Evolutionary conservation across 1,140 invertebrate genomes (phyloP).

Genomic region (Ruditapes philippinarum): DNA sequence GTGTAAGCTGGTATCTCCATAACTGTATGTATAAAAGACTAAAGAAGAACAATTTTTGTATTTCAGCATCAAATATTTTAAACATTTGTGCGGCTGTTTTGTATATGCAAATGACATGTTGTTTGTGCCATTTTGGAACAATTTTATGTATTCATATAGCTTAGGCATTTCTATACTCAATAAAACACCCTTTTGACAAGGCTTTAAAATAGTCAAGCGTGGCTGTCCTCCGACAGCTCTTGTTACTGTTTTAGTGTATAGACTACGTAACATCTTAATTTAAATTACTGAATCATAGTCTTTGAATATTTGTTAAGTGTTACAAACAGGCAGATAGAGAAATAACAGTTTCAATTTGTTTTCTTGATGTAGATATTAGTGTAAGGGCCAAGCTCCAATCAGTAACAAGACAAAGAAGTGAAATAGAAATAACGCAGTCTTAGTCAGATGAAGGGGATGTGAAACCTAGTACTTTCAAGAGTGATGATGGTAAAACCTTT

Average conservation of each 20-base stretch:
- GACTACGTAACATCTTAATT: slow-evolving; percentile 7
- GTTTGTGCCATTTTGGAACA: too few relatives aligned
- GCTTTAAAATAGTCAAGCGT: too few relatives aligned
- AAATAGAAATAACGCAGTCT: slow-evolving; percentile 7
- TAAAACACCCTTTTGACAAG: too few relatives aligned
- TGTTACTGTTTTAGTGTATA: not conserved
- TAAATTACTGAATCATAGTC: slow-evolving; percentile 4
- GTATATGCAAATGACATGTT: slow-evolving; percentile 3
- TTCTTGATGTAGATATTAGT: slow-evolving; percentile 2
- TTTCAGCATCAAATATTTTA: too few relatives aligned
- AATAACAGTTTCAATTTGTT: slow-evolving; percentile 9
- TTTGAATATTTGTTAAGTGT: slow-evolving; percentile 2
- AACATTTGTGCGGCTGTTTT: too few relatives aligned
- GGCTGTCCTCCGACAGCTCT: too few relatives aligned
- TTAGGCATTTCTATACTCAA: too few relatives aligned
- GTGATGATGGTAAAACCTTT: slow-evolving; percentile 6
- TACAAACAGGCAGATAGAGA: not conserved
- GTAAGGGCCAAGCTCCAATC: slow-evolving; percentile 3
- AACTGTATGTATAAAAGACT: too few relatives aligned
- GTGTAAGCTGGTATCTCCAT: too few relatives aligned
- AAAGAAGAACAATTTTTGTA: too few relatives aligned
- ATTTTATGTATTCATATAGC: too few relatives aligned
- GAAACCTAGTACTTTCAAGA: not conserved
- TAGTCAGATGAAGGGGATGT: not conserved
- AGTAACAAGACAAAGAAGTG: slow-evolving; percentile 6